Conservation (phyloP, 2,113 vertebrate species). For the Onychostruthus taczanowskii region DNA sequence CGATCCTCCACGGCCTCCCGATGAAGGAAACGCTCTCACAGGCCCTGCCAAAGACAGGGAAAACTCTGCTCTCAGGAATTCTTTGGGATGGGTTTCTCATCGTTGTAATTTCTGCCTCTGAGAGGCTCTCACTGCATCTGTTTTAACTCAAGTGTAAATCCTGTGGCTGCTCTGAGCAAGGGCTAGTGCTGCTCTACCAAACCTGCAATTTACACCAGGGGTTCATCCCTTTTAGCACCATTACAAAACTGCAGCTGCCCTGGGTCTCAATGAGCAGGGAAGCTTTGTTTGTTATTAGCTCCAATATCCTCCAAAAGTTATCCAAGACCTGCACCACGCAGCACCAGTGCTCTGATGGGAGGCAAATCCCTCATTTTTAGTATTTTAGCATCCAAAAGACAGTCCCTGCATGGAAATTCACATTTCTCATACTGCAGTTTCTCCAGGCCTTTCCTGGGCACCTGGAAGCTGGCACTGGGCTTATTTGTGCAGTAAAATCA, state of each 20-base stretch:
- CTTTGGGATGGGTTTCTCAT: background rate
- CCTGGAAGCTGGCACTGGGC: background rate
- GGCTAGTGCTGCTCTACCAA: background rate
- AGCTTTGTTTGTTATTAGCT: background rate
- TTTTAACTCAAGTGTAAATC: background rate
- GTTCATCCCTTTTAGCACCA: background rate
- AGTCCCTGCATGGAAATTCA: background rate
- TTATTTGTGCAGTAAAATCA: background rate
- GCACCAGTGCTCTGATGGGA: background rate
- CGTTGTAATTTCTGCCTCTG: rapidly evolving
- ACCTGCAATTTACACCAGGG: background rate
- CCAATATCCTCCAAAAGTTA: background rate
- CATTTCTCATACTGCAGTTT: background rate
- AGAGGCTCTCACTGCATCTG: rapidly evolving
- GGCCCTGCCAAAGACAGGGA: slow-evolving; percentile 15
- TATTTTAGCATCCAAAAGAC: background rate
- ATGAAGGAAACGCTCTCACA: slow-evolving; percentile 76
- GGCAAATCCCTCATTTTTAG: background rate
- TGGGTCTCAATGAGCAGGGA: background rate
- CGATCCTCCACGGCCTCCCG: slow-evolving; percentile 90
- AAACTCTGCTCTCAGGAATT: background rate
- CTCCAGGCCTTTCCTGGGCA: background rate
- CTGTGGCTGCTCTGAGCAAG: background rate
- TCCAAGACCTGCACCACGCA: background rate
- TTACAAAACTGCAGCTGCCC: background rate